A percentile compares a stretch with the other conserved stretches of the same genome.
These are phyloP conservation scores for Plestiodon gilberti DNA, from an alignment of 2,113 vertebrate species.

Conservation along the genomic window DNA sequence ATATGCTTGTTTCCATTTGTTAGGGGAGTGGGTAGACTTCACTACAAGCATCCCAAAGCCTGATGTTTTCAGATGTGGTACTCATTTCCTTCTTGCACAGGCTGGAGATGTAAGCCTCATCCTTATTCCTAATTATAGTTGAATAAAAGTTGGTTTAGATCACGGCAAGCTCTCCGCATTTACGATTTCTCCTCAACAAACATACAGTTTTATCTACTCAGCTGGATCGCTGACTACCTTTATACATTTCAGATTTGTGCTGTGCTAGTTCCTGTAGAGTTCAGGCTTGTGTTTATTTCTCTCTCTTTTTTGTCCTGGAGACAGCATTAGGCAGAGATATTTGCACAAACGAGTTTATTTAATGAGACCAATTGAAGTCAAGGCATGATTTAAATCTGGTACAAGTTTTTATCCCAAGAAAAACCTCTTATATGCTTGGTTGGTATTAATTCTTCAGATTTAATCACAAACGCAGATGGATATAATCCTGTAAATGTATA, in stretches of 20 bases:
- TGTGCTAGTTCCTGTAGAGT: not conserved
- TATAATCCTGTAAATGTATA: not conserved
- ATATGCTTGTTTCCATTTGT: not conserved
- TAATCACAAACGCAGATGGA: not conserved
- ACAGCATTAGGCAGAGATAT: conserved; percentile 15
- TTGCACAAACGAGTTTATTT: conserved; percentile 10
- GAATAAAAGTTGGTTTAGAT: not conserved
- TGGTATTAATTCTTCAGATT: conserved; percentile 5
- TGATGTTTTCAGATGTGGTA: not conserved
- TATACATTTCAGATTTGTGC: not conserved
- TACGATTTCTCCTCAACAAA: conserved; percentile 1
- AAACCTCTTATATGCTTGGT: not conserved
- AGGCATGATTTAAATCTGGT: not conserved
- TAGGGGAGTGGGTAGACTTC: not conserved
- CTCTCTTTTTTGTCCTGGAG: not conserved
- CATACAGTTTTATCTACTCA: not conserved
- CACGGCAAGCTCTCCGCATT: not conserved
- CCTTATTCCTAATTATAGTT: not conserved
- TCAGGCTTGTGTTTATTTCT: not conserved
- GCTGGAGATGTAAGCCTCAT: not conserved
- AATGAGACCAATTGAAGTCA: conserved; percentile 19
- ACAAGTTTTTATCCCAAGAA: not conserved
- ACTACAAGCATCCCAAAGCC: not conserved
- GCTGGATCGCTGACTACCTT: not conserved
- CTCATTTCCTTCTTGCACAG: not conserved